phyloP scores from a whole-genome alignment of 2,888 invertebrate species.

The Metacarcinus magister region DNA sequence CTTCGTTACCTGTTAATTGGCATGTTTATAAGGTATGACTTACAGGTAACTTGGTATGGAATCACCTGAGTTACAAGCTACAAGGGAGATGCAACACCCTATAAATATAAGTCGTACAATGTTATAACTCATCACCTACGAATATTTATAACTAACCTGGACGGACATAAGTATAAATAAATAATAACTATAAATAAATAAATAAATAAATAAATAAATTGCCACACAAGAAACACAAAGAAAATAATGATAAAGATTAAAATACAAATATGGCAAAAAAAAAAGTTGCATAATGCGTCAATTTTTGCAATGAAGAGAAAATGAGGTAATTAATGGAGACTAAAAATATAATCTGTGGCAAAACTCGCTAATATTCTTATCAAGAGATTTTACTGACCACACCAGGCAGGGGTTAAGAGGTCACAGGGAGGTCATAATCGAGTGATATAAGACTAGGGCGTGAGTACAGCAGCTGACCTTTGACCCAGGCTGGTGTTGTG shows the following conservation, averaged over 20 bases:
- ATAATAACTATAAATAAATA: too few species aligned
- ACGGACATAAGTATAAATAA: not conserved
- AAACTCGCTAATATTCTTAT: not conserved
- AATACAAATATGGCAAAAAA: too few species aligned
- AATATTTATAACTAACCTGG: not conserved
- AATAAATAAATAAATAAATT: too few species aligned
- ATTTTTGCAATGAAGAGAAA: not conserved
- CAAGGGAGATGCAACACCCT: too few species aligned
- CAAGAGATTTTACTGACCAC: not conserved
- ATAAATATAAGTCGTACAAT: not conserved
- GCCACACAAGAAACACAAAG: not conserved
- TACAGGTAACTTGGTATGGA: not conserved
- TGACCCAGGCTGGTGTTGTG: constrained; percentile 28
- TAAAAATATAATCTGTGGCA: not conserved
- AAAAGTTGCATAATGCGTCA: not conserved
- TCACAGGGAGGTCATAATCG: not conserved
- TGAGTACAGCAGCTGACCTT: constrained; percentile 63
- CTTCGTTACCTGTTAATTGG: not conserved
- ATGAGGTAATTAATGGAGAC: not conserved
- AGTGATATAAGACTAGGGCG: constrained; percentile 59
- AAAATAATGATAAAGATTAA: not conserved
- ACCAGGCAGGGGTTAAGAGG: not conserved
- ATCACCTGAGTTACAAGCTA: not conserved
- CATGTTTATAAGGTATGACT: not conserved
- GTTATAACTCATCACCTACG: not conserved